These are phyloP conservation scores for Nematopogon swammerdamellus DNA, from an alignment of 2,888 invertebrate genomes.

Conservation along the genomic window DNA sequence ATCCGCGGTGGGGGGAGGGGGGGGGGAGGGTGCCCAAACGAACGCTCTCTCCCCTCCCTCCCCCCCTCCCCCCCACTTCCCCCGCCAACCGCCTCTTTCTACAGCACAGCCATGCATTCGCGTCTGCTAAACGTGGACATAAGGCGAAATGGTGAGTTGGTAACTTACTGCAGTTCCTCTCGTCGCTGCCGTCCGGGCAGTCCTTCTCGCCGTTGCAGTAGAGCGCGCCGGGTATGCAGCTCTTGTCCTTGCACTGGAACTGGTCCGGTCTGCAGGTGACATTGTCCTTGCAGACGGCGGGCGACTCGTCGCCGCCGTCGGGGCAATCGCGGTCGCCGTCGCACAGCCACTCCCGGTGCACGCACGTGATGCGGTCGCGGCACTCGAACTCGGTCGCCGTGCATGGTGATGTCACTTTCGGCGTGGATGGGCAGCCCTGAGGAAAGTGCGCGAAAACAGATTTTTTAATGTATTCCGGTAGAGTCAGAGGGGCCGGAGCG, in stretches of 20 bases:
- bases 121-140: no score
- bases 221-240: constrained; percentile 76
- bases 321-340: constrained; percentile 83
- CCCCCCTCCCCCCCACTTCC: no score
- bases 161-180: constrained; percentile 72
- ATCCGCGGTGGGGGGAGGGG: no score
- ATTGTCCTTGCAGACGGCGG: constrained; percentile 62
- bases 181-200: constrained; percentile 84
- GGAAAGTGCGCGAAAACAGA: no score
- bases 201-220: constrained; percentile 80
- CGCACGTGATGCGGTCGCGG: constrained; percentile 74
- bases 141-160: no score
- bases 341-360: constrained; percentile 79
- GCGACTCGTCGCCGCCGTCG: constrained; percentile 75
- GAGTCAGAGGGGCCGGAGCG: no score
- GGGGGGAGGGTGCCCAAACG: no score
- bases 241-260: constrained; percentile 79
- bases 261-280: constrained; percentile 81
- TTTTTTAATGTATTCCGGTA: no score
- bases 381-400: constrained; percentile 73
- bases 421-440: constrained; percentile 61
- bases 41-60: no score
- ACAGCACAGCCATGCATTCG: no score
- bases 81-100: no score
- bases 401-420: constrained; percentile 61